These are phyloP conservation scores for Apis florea DNA, from an alignment of 1,140 invertebrate species.

Conservation along the genomic window DNA sequence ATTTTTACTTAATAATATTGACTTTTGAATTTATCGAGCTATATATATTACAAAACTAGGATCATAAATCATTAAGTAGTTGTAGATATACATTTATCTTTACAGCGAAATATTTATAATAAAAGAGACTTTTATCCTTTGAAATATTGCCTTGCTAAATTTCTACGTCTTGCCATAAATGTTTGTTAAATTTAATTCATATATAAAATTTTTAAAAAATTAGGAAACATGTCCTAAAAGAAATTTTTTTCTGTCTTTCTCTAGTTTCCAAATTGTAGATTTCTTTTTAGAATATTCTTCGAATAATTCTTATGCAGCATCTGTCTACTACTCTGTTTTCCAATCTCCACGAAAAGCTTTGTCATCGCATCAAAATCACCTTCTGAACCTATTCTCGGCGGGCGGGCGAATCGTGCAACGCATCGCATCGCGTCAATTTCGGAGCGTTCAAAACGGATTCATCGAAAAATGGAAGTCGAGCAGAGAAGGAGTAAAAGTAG, in stretches of 20 bases:
- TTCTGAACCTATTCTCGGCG: conserved; percentile 24
- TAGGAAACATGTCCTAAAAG: no score
- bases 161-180: background rate
- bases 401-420: background rate
- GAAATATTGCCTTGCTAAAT: background rate
- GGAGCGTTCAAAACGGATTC: conserved; percentile 22
- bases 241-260: background rate
- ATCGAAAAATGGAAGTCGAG: conserved; percentile 24
- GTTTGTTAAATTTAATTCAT: background rate
- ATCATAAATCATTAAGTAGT: conserved; percentile 14
- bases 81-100: conserved; percentile 32
- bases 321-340: background rate
- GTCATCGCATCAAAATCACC: background rate
- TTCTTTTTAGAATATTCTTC: conserved; percentile 3
- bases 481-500: conserved; percentile 22
- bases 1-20: conserved; percentile 24
- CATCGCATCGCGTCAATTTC: conserved; percentile 28
- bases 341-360: background rate
- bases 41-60: conserved; percentile 6
- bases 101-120: background rate
- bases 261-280: conserved; percentile 7
- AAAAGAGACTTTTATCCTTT: background rate
- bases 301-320: background rate
- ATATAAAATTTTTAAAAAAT: background rate
- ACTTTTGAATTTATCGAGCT: conserved; percentile 13